A percentile compares a stretch with the other conserved stretches of the same genome.
Evolutionary conservation across 2,888 invertebrate genomes (phyloP).

Genomic region (Pycnomerus fuliginosus): DNA sequence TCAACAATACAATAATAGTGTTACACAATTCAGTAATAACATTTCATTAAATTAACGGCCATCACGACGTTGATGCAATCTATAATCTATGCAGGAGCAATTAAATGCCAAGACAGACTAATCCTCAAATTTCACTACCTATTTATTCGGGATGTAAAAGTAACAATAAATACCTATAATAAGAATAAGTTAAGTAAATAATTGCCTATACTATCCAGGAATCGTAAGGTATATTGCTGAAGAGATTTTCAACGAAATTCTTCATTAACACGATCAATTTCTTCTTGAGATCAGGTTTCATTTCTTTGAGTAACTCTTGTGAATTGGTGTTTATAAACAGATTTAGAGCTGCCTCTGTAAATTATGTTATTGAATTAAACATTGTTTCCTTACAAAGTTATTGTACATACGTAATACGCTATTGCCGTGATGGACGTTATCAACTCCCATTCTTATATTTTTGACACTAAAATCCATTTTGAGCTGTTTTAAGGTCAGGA

Average conservation of each 20-base stretch:
- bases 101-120: conserved; percentile 3
- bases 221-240: conserved; percentile 75
- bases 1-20: conserved; percentile 3
- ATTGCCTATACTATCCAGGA: conserved; percentile 62
- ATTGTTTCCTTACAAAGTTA: too few relatives aligned
- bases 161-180: conserved; percentile 11
- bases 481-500: conserved; percentile 70
- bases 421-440: conserved; percentile 79
- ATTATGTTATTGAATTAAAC: conserved; percentile 15
- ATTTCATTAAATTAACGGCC: conserved; percentile 2
- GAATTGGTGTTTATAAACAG: conserved; percentile 84
- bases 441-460: conserved; percentile 82
- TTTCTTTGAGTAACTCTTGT: conserved; percentile 80
- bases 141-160: conserved; percentile 8
- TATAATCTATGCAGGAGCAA: neutral
- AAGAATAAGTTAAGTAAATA: conserved; percentile 16
- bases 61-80: conserved; percentile 1
- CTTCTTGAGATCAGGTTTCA: conserved; percentile 79
- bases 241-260: conserved; percentile 72
- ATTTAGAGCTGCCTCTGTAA: conserved; percentile 79
- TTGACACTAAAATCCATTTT: conserved; percentile 86
- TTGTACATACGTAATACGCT: conserved; percentile 78
- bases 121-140: conserved; percentile 2
- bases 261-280: conserved; percentile 76
- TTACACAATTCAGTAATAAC: conserved; percentile 9